Evolutionary conservation across 2,113 vertebrate species (phyloP), one percentile per base, ranked within the genome.

Genomic region (Brachyistius frenatus): DNA sequence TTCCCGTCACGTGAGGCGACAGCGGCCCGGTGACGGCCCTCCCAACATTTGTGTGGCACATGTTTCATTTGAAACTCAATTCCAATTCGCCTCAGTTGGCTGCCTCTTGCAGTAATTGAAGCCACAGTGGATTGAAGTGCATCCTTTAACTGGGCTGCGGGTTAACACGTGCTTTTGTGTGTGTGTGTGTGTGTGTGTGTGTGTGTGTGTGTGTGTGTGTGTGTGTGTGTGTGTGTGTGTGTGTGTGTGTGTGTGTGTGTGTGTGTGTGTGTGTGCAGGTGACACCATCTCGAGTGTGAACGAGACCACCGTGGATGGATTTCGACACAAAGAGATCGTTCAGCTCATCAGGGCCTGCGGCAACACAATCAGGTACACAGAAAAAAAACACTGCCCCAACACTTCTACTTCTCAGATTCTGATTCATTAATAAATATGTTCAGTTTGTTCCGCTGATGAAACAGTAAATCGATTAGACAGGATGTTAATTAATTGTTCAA

Each of bases 211-310:
- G 53, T 46, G 72, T 65, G 60, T 64, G 15, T 37, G 7, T 15
- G 52, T 76, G 13, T 73, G 41, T 76, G 68, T 79, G 46, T 78
- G 44, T 74, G 53, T 46, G 72, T 65, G 60, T 64, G 15, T 37
- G 7, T 15, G 52, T 66, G 35, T 70, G 5, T 84, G 35, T 50
- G 13, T 50, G 8, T 76, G 13, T 73, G 41, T 76, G 68, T 79
- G 46, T 78, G 44, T 74, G 53, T 46, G 72, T 65, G 60, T 64
- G 15, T 37, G 7, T 15, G 52, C 82, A 99, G 98, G 98, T 31
- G 97, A 99, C 92, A 98, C 97, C 0, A 98, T 99, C 16, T 92
- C 96, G 0, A 96, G 94, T 0, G 96, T 99, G 73, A 99, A 99
- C 0, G 96, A 97, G 41, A 84, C 94, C 33, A 91, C 95, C 0